Base-by-base conservation (phyloP, 2,888 invertebrate genomes). In the Phyllotreta striolata region DNA sequence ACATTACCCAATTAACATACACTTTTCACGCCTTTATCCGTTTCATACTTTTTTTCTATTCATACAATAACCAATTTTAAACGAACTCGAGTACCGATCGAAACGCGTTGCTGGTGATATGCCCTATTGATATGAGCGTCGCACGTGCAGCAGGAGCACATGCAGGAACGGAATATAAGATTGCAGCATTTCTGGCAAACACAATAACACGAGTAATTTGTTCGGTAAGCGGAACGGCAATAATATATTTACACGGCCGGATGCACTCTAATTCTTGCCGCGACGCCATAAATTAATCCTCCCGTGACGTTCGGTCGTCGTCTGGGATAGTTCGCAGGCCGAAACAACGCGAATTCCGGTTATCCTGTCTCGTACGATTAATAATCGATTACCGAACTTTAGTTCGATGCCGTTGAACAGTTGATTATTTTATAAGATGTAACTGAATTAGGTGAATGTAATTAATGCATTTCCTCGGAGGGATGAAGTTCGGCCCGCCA, bases 201-300 rank as follows among this genome's bases (percentile, higher is more conserved):
- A 64, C 66, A 67, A 65, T 70, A 69, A 68, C 63, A 72, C 74
- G 70, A 71, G 73, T 76, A 77, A 77, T 78, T 78, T 78, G 75
- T 76, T 76, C 73, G 72, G 74, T 72, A 71, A 73, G 70, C 71
- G 75, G 73, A 70, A 74, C 72, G 74, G 74, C 73, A 77, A 77
- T 78, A 79, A 78, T 79, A 78, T 74, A 79, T 79, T 78, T 78
- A 77, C 79, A 77, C 71, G 79, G 73, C 73, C 76, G 70, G 75
- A 74, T 79, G 79, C 79, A 79, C 79, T 79, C 77, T 79, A 79
- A 78, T 79, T 78, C 78, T 72, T 70, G 72, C 73, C 72, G 72
- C 71, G 71, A 73, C 74, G 73, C 75, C 77, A 78, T 79, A 79
- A 79, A 78, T 79, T 78, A 78, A 70, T 65, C 59, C 69, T 68